phyloP scores from a whole-genome alignment of 2,113 vertebrate species.

The Panthera leo region DNA sequence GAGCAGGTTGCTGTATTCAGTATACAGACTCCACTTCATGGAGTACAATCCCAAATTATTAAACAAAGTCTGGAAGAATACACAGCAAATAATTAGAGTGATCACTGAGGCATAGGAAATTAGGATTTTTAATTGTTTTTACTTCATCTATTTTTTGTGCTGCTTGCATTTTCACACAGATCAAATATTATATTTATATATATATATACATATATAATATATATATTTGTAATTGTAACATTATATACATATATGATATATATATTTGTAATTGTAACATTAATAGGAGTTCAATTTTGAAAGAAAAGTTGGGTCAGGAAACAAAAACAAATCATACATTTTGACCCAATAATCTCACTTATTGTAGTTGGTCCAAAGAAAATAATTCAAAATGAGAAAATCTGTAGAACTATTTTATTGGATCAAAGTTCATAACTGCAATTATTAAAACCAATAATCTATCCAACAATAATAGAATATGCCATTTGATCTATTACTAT shows the following conservation, averaged over 20 bases:
- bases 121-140: neutral
- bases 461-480: neutral
- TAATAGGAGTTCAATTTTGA: neutral
- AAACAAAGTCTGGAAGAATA: neutral
- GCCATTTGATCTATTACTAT: neutral
- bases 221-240: neutral
- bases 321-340: neutral
- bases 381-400: conserved; percentile 20
- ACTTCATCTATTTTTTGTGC: neutral
- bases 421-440: neutral
- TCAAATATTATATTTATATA: neutral
- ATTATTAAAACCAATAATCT: neutral
- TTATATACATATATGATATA: too few species aligned
- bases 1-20: neutral
- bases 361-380: neutral
- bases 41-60: neutral
- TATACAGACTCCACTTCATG: neutral
- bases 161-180: neutral
- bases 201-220: too few species aligned
- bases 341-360: neutral
- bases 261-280: neutral
- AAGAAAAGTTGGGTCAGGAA: neutral
- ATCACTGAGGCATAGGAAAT: neutral
- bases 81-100: neutral
- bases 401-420: neutral